These are phyloP conservation scores for Scaptomyza reducta DNA, from an alignment of 2,888 invertebrate species.

Conservation along the genomic window DNA sequence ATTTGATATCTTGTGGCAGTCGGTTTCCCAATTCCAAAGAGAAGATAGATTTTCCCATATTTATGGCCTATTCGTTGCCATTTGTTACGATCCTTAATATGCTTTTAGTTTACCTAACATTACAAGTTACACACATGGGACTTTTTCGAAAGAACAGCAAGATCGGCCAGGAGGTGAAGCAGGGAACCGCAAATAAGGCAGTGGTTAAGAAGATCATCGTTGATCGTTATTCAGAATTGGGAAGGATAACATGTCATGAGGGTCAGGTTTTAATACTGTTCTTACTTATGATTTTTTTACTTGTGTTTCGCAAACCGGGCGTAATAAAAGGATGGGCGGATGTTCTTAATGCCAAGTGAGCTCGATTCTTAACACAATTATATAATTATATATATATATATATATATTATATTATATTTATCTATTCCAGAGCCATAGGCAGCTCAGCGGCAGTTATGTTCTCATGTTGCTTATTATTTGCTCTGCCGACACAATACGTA, in stretches of 20 bases:
- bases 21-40: constrained; percentile 72
- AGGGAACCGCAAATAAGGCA: constrained; percentile 42
- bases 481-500: constrained; percentile 90
- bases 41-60: constrained; percentile 66
- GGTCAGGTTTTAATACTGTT: constrained; percentile 89
- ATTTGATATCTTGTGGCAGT: constrained; percentile 39
- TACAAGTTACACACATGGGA: constrained; percentile 78
- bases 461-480: constrained; percentile 90
- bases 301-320: constrained; percentile 93
- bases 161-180: no score
- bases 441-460: constrained; percentile 89
- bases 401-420: no score
- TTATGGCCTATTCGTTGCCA: constrained; percentile 69
- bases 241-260: constrained; percentile 90
- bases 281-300: constrained; percentile 89
- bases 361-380: not conserved
- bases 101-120: constrained; percentile 44
- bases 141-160: constrained; percentile 68
- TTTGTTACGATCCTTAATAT: constrained; percentile 51
- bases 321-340: constrained; percentile 93
- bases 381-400: no score
- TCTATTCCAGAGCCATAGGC: constrained; percentile 52
- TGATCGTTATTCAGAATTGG: constrained; percentile 87
- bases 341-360: constrained; percentile 61
- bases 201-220: constrained; percentile 71